Evolutionary conservation across 2,113 vertebrate species (phyloP), one percentile per base, ranked within the genome.

Genomic region (Mormoops blainvillei): DNA sequence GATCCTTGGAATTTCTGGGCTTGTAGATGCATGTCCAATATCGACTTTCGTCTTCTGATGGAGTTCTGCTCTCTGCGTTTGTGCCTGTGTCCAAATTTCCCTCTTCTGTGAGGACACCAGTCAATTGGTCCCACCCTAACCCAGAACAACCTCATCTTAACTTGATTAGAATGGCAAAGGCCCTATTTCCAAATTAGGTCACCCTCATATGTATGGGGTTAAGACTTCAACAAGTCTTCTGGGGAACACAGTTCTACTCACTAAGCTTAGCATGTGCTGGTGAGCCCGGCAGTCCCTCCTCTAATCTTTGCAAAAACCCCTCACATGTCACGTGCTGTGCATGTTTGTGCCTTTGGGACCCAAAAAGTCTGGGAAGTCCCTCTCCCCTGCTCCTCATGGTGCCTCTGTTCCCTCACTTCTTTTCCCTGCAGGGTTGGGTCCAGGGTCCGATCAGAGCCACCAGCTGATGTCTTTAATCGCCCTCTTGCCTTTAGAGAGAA

Each of bases 1-100:
- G n/a, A 1, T 56, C 1, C 26, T 7, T 24, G 48, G 54, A 41
- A 54, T 48, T 74, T 54, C 71, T 26, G 48, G 70, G 10, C 74
- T 52, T 43, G 2, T 1, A 18, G 12, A 22, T 22, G 3, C 0
- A 0, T 10, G 19, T 71, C 22, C 4, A 41, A 0, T 8, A 31
- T 43, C 11, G 52, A 68, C 54, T 45, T 38, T 16, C 36, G 63
- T 56, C 22, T 73, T 38, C 48, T 13, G 6, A 11, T 31, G 18
- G 16, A 31, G 24, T 33, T n/a, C 20, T 86, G 3, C n/a, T 38
- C 9, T 61, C 18, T 24, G 4, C 26, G 38, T 67, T 10, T 36
- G 20, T 18, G 6, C 31, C 36, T 45, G 22, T 48, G 38, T 41
- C 52, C 45, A 33, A 18, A 48, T 63, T 63, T 28, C 12, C 58